A percentile compares a stretch with the other conserved stretches of the same genome.
Evolutionary conservation across 1,140 invertebrate species (phyloP).

Genomic region (Drosophila tristis): DNA sequence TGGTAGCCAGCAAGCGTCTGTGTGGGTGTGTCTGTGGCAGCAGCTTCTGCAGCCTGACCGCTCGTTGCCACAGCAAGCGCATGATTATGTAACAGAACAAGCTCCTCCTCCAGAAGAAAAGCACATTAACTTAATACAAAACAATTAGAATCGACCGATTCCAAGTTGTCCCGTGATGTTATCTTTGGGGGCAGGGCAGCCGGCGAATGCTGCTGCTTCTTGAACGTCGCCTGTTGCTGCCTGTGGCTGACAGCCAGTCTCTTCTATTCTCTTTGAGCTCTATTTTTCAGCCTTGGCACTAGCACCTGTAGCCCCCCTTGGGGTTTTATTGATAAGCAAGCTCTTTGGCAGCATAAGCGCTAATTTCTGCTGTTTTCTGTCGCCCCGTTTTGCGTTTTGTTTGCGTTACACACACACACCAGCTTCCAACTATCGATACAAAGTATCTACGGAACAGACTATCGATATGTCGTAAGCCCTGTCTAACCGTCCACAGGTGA

Average conservation of each 20-base stretch:
- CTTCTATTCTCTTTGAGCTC: background rate
- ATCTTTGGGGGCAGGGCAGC: no score
- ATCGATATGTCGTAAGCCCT: background rate
- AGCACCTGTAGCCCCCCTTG: slow-evolving; percentile 4
- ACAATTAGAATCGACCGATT: no score
- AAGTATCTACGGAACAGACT: background rate
- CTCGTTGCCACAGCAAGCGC: slow-evolving; percentile 33
- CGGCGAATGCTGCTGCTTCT: no score
- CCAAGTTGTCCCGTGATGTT: no score
- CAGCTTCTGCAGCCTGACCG: slow-evolving; percentile 1
- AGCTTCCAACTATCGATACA: slow-evolving; percentile 1
- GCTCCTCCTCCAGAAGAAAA: background rate
- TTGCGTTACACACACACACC: slow-evolving; percentile 6
- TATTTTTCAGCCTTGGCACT: background rate
- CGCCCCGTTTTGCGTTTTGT: slow-evolving; percentile 5
- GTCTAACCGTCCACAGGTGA: no score
- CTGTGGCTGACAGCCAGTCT: background rate
- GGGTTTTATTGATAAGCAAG: slow-evolving; percentile 22
- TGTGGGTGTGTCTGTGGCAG: background rate
- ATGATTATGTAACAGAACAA: slow-evolving; percentile 36
- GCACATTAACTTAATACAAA: no score
- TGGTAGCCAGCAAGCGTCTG: slow-evolving; percentile 2
- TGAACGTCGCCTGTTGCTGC: no score
- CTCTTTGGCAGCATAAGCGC: slow-evolving; percentile 6
- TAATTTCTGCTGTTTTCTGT: slow-evolving; percentile 30